phyloP scores from a whole-genome alignment of 2,797 vertebrate species.

The Enteromius paludinosus region DNA sequence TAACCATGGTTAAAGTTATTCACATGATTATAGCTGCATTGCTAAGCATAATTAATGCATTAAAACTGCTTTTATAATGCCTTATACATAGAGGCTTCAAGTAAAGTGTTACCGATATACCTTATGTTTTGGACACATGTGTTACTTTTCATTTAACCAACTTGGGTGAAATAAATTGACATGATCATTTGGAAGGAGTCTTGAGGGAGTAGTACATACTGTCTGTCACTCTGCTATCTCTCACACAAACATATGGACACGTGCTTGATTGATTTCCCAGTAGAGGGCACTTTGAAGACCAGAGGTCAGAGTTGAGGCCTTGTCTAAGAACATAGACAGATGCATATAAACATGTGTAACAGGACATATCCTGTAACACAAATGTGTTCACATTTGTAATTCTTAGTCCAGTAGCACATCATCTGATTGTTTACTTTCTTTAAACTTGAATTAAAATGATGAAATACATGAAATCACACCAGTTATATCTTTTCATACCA shows the following conservation, averaged over 20 bases:
- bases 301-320: constrained; percentile 18
- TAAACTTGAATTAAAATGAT: background rate
- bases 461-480: background rate
- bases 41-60: background rate
- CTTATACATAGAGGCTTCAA: background rate
- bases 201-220: background rate
- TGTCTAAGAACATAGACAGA: background rate
- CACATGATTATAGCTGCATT: background rate
- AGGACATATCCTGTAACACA: background rate
- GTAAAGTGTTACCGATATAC: background rate
- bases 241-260: constrained; percentile 7
- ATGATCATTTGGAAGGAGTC: constrained; percentile 21
- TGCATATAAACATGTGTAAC: background rate
- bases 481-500: background rate
- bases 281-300: constrained; percentile 9
- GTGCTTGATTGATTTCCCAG: constrained; percentile 33
- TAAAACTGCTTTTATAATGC: background rate
- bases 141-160: background rate
- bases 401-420: background rate
- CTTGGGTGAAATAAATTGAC: background rate
- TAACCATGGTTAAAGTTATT: background rate
- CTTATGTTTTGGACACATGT: background rate
- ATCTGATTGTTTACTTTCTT: background rate
- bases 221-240: background rate
- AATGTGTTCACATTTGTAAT: background rate